A percentile compares a stretch with the other conserved stretches of the same genome.
Evolutionary conservation across 37 sponge, comb jelly and placozoan species (phyloP).

Genomic region (Tethya wilhelma): DNA sequence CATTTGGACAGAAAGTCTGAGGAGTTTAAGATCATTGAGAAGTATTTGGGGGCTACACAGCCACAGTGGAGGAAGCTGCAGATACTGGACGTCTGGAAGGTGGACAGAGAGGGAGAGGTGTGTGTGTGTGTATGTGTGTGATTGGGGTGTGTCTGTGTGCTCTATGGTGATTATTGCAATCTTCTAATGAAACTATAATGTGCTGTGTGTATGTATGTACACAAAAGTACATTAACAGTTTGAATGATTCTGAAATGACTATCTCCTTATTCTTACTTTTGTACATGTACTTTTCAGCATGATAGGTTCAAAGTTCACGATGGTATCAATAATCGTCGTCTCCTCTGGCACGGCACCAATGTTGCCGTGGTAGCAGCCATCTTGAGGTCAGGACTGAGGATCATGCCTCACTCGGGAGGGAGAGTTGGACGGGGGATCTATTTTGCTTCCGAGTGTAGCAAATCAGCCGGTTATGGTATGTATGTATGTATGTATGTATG

Average conservation of each 20-base stretch:
- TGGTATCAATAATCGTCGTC: constrained; percentile 51
- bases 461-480: constrained; percentile 90
- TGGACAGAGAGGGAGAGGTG: constrained; percentile 81
- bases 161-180: no score
- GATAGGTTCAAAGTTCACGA: constrained; percentile 66
- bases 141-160: no score
- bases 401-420: constrained; percentile 97
- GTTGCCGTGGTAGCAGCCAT: constrained; percentile 96
- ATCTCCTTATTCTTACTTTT: neutral
- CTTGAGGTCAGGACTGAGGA: constrained; percentile 82
- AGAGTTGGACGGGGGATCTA: constrained; percentile 91
- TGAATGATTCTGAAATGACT: neutral
- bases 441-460: constrained; percentile 92
- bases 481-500: no score
- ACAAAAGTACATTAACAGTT: neutral
- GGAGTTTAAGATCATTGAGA: constrained; percentile 59
- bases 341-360: constrained; percentile 96
- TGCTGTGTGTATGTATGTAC: neutral
- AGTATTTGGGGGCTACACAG: constrained; percentile 55
- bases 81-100: constrained; percentile 68
- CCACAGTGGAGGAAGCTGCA: constrained; percentile 23
- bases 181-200: no score
- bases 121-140: constrained; percentile 19
- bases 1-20: constrained; percentile 22
- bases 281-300: constrained; percentile 1